A percentile compares a stretch with the other conserved stretches of the same genome.
Conservation (phyloP, 2,797 vertebrate species). For the Tragopan temminckii region DNA sequence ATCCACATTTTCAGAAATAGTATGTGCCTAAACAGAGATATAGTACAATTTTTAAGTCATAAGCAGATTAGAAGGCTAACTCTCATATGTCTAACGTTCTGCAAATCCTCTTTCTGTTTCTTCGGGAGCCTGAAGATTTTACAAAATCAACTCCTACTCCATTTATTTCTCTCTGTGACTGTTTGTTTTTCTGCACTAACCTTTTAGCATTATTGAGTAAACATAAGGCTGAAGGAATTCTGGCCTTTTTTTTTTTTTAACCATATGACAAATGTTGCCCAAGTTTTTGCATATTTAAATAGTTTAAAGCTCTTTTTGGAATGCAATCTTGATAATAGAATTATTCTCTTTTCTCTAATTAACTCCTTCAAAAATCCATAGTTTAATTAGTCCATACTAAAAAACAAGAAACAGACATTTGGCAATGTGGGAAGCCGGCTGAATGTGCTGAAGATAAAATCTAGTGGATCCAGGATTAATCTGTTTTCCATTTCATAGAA, state of each 20-base stretch:
- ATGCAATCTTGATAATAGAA: conserved; percentile 20
- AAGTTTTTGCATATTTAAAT: background rate
- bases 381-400: conserved; percentile 44
- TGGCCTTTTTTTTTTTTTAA: background rate
- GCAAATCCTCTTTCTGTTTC: conserved; percentile 24
- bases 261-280: background rate
- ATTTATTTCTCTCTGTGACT: background rate
- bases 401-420: conserved; percentile 46
- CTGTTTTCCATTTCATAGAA: conserved; percentile 60
- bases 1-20: background rate
- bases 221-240: background rate
- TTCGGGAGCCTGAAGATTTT: background rate
- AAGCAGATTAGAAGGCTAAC: conserved; percentile 41
- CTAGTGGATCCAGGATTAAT: conserved; percentile 56
- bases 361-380: conserved; percentile 36
- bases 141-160: background rate
- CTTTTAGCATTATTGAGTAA: background rate
- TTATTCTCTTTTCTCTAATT: conserved; percentile 30
- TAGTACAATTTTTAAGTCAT: conserved; percentile 1
- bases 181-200: background rate
- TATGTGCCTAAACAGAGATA: background rate
- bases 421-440: background rate
- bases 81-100: background rate
- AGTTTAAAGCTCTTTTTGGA: background rate
- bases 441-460: conserved; percentile 44